Base-by-base conservation (phyloP, 2,797 vertebrate genomes). In the Phataginus tricuspis region DNA sequence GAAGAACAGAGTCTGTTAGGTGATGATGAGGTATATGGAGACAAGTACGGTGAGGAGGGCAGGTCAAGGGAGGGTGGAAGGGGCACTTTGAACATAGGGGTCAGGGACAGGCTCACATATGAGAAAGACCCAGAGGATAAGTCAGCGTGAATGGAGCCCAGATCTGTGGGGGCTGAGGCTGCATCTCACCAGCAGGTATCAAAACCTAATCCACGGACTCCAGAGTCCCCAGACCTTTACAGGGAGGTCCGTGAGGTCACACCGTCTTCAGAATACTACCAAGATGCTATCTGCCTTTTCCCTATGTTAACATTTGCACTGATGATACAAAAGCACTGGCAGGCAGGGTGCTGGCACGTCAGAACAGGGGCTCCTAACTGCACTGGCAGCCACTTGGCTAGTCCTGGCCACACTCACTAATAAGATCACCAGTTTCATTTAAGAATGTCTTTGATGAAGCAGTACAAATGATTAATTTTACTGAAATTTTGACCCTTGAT, bases 1-100 rank as follows among this genome's bases (percentile, higher is more conserved):
- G 34, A 69, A 10, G 3, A 59, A 59, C 12, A n/a, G 3, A 15
- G 29, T 14, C 4, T 27, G 14, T 53, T 15, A 34, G 79, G 51
- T 25, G 31, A 34, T 64, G 77, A 84, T 11, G 61, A 91, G 45
- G 74, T 29, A 3, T 4, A 49, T 1, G 34, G 45, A 66, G 51
- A 9, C 37, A 79, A 25, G 18, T 2, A n/a, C 37, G 64, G n/a
- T 4, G 7, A 72, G 31, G 19, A 45, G 7, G 51, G 45, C 61
- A 27, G 7, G 49, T 1, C 1, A 5, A 1, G 1, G 18, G 8
- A 63, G 66, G 25, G 42, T 4, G 8, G 5, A 27, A 21, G 19
- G 49, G 8, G 49, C 4, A 61, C 11, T n/a, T 23, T 71, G 31
- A 59, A 51, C 0, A 8, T 5, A 23, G 39, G 51, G 25, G 83